phyloP scores from a whole-genome alignment of 2,797 vertebrate species.

The Muscicapa comitata region DNA sequence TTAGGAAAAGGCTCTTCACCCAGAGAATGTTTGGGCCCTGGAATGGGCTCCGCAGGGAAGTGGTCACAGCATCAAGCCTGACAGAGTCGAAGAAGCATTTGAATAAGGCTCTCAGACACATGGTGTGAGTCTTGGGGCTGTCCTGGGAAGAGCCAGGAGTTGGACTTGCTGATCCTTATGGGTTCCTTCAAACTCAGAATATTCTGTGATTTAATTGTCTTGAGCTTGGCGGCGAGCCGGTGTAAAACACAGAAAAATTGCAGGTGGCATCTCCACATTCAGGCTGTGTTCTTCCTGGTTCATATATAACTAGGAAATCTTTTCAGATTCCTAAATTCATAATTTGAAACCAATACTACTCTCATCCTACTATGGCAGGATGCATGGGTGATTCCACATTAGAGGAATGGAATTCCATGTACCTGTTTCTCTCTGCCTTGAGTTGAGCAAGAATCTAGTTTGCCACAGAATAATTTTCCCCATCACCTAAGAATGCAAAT shows the following conservation, averaged over 20 bases:
- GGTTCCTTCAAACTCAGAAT: background rate
- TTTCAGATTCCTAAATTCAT: background rate
- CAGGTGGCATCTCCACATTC: background rate
- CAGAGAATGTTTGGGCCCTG: background rate
- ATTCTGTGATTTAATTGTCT: background rate
- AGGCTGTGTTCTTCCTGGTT: background rate
- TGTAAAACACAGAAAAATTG: background rate
- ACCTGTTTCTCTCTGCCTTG: background rate
- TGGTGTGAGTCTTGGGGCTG: background rate
- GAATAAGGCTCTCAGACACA: background rate
- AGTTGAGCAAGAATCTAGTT: background rate
- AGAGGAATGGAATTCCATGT: background rate
- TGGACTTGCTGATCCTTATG: background rate
- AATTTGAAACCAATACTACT: background rate
- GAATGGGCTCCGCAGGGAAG: background rate
- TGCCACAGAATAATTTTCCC: background rate
- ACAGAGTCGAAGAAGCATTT: background rate
- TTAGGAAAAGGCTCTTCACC: background rate
- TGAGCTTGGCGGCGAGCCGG: background rate
- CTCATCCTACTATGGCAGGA: background rate
- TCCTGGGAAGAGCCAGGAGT: background rate
- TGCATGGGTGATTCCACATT: background rate
- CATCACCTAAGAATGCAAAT: background rate
- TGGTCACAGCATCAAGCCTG: background rate
- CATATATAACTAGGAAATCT: background rate